Evolutionary conservation across 2,888 invertebrate species (phyloP), one percentile per base, ranked within the genome.

Genomic region (Apeira syringaria): DNA sequence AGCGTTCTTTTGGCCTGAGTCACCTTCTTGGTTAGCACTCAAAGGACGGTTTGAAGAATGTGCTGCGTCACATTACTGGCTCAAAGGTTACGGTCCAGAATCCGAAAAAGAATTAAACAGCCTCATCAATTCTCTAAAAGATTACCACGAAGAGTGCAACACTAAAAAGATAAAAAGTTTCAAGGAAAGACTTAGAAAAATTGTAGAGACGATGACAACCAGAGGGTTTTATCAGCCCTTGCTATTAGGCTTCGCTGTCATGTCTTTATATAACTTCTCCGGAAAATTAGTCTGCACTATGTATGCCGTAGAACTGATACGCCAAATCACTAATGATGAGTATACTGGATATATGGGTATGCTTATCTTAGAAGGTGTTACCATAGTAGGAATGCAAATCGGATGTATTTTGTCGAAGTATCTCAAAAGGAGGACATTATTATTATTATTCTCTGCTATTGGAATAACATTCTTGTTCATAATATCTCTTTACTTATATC

Each of bases 281-380:
- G 79, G 77, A 0, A 78, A 75, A 53, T 52, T 73, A 32, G 69
- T 73, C 2, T 73, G 67, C 33, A 69, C 66, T 18, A 67, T 77
- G 47, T 81, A 76, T 36, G 70, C 75, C 2, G 57, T 81, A 25
- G 74, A 75, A 46, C 58, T 81, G 25, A 66, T 78, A 9, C 65
- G 51, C 8, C 54, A 68, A 49, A 75, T 81, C 15, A 76, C 78
- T 0, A 46, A 52, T 2, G 69, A 64, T 12, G 74, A 80, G 43
- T 47, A 54, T 1, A 63, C 71, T 0, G 75, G 78, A 0, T 80
- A 75, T 9, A 68, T 57, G 2, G 75, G 70, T 2, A 81, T 81
- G 81, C 56, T 82, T 5, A 67, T 81, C 32, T 57, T 81, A 33
- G 81, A 82, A 27, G 80, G 74, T 2, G 64, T 80, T 1, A 80